Percentiles rank a stretch among this genome's conserved stretches.
phyloP scores from a whole-genome alignment of 2,797 vertebrate genomes.

The Sternarchorhynchus goeldii region DNA sequence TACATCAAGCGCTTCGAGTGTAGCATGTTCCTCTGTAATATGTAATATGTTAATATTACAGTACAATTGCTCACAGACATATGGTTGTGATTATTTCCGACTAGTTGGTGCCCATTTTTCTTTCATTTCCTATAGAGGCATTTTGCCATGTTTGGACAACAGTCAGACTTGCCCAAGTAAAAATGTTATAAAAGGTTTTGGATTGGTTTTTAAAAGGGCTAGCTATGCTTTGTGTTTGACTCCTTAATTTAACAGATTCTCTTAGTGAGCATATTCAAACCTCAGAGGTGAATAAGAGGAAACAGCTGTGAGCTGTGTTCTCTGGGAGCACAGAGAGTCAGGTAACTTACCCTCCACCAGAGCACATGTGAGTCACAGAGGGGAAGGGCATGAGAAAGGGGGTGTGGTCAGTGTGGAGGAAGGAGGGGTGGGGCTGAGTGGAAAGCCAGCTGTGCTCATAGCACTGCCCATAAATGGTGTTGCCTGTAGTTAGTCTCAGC shows the following conservation, averaged over 20 bases:
- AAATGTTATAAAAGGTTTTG: not conserved
- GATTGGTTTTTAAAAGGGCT: not conserved
- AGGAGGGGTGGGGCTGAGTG: slow-evolving; percentile 56
- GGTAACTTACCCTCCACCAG: slow-evolving; percentile 66
- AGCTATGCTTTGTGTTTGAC: slow-evolving; percentile 4
- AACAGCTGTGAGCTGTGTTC: slow-evolving; percentile 71
- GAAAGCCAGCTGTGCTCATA: slow-evolving; percentile 72
- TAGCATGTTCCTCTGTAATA: too few relatives aligned
- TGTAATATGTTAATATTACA: too few relatives aligned
- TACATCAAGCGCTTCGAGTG: too few relatives aligned
- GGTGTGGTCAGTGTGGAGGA: slow-evolving; percentile 27
- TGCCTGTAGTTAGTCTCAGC: slow-evolving; percentile 57
- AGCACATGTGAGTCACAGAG: slow-evolving; percentile 39
- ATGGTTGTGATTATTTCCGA: slow-evolving; percentile 6
- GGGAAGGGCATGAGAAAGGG: slow-evolving; percentile 14
- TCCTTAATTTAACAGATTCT: slow-evolving; percentile 17
- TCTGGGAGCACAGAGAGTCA: slow-evolving; percentile 61
- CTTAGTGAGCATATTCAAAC: slow-evolving; percentile 23
- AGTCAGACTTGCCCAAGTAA: not conserved
- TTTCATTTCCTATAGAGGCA: not conserved
- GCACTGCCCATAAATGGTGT: slow-evolving; percentile 64
- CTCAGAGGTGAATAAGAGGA: slow-evolving; percentile 59
- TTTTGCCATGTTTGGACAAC: not conserved
- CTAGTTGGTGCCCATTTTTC: not conserved
- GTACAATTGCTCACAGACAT: not conserved